Conservation (phyloP, 2,888 invertebrate species). For the Teinopalpus imperialis region DNA sequence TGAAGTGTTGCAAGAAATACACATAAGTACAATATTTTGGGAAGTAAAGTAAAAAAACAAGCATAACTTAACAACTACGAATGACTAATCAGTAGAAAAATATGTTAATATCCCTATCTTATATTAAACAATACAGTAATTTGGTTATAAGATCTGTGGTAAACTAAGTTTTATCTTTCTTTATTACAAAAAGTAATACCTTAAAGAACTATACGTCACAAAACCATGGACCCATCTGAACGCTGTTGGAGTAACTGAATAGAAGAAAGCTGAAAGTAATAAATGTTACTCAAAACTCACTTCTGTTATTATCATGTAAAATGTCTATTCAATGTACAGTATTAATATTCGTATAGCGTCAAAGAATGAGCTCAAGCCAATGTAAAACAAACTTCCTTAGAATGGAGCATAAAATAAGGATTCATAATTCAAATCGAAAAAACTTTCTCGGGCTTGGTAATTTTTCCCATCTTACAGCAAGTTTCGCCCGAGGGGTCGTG, state of each 20-base stretch:
- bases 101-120: too few relatives aligned
- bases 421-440: conserved; percentile 82
- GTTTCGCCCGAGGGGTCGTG: conserved; percentile 73
- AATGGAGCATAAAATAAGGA: conserved; percentile 77
- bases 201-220: too few relatives aligned
- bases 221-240: too few relatives aligned
- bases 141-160: too few relatives aligned
- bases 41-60: too few relatives aligned
- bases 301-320: conserved; percentile 33
- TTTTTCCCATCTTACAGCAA: conserved; percentile 79
- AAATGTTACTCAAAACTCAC: conserved; percentile 17
- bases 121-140: too few relatives aligned
- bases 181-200: too few relatives aligned
- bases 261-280: conserved; percentile 11
- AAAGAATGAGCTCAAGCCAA: conserved; percentile 60
- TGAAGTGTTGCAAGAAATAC: too few relatives aligned
- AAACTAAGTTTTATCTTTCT: too few relatives aligned
- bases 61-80: too few relatives aligned
- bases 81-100: too few relatives aligned
- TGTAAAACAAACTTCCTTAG: conserved; percentile 72
- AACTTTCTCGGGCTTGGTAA: conserved; percentile 75
- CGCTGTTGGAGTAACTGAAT: conserved; percentile 3
- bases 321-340: conserved; percentile 46
- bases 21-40: too few relatives aligned
- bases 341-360: conserved; percentile 62